Evolutionary conservation across 2,113 vertebrate species (phyloP), one percentile per base, ranked within the genome.

Genomic region (Rhabdomys dilectus): DNA sequence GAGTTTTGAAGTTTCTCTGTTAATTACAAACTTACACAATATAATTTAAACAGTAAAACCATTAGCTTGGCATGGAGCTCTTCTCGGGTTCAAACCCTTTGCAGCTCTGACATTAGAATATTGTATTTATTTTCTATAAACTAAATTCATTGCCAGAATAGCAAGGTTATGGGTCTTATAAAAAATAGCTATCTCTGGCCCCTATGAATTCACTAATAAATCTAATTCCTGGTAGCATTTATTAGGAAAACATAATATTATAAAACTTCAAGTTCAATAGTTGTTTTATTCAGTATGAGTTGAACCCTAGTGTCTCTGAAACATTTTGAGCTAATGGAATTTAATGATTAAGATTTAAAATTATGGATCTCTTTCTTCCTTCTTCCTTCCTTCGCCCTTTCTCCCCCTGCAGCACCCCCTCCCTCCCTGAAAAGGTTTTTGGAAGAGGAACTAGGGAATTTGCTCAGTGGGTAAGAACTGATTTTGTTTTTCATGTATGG

Each of bases 61-160:
- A 60, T 10, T 10, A 70, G 31, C 19, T 42, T 64, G 6, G 60
- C 39, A 17, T 58, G 19, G 29, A 17, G 19, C 2, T 39, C 31
- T 1, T 4, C 17, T 77, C 34, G 68, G 73, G 19, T 86, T 72
- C 39, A 81, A 96, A n/a, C 7, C 17, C 31, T 89, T 64, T 9
- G 22, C 15, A 85, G 17, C 13, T 76, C 78, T 94, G 39, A 60
- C 26, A 58, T 29, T 42, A 68, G 4, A 51, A 48, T 26, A 89
- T 84, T 93, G 16, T 60, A 26, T 88, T 84, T 73, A 56, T 75
- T 64, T 93, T 91, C 42, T 81, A 10, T 29, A 70, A 89, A 85
- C 9, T 42, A 5, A 85, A 73, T 58, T 91, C 60, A 89, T 77
- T 80, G 22, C 15, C 78, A 93, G 62, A 45, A 53, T 36, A 66